Evolutionary conservation across 2,888 invertebrate species (phyloP), one percentile per base, ranked within the genome.

Genomic region (Apamea crenata): DNA sequence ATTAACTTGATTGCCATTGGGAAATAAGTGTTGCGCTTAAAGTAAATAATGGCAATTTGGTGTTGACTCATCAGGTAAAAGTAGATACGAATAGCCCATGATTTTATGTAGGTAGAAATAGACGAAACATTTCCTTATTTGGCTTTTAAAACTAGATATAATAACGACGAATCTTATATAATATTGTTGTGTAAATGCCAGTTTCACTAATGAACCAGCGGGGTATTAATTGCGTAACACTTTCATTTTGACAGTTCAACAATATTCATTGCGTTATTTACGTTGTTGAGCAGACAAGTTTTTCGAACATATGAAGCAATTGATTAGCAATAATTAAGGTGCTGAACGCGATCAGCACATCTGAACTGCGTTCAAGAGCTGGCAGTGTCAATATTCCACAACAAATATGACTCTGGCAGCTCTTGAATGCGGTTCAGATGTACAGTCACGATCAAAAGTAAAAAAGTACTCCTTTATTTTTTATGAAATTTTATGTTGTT

Each of bases 21-120:
- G 53, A 59, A 72, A 56, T 44, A 80, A 81, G 71, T 50, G 70
- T 75, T 66, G 69, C 10, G 44, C 78, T 44, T 29, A 29, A 63
- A 21, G 67, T 68, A 68, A 74, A 74, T 56, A 77, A 66, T 83
- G 36, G 61, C 21, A 32, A 56, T 53, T 78, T 83, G 82, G 21
- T 70, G 65, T 74, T 18, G 79, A 74, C 65, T 83, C 73, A 73
- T 83, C 69, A 65, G 61, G 69, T 50, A 65, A 82, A 82, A 81
- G 63, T 82, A 82, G 53, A 63, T 56, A 32, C 5, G 44, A 75
- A 82, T 68, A 36, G 44, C 25, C 36, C 6, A 53, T 53, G 44
- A 81, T 74, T 81, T 40, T 47, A 59, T 61, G 7, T 14, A 16
- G 1, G n/a, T 47, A 29, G 16, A 29, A 47, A 50, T n/a, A 32